phyloP scores from a whole-genome alignment of 2,113 vertebrate species.

The Pelodiscus sinensis region DNA sequence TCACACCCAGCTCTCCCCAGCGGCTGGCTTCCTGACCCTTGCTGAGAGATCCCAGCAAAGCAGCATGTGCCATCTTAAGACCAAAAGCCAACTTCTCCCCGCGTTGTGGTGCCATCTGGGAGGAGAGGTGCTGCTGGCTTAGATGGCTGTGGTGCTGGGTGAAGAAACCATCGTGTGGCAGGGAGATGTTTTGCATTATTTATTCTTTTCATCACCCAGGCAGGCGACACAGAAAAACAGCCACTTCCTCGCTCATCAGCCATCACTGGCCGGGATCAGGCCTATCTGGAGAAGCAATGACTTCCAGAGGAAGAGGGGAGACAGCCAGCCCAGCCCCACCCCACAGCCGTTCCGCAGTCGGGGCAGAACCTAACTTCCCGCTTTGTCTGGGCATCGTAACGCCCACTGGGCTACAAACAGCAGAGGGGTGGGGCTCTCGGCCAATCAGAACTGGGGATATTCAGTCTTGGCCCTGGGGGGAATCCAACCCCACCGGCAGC shows the following conservation, averaged over 20 bases:
- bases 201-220: not conserved
- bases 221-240: not conserved
- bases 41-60: not conserved
- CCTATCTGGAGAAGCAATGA: not conserved
- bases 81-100: not conserved
- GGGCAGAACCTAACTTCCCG: not conserved
- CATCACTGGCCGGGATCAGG: not conserved
- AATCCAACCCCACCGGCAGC: not conserved
- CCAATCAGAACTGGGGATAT: not conserved
- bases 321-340: not conserved
- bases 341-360: not conserved
- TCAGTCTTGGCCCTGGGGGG: not conserved
- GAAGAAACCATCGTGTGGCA: not conserved
- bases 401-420: not conserved
- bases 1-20: no score
- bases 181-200: not conserved
- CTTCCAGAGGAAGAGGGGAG: no score
- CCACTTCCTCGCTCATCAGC: no score
- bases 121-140: not conserved
- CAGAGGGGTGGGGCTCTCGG: not conserved
- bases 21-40: not conserved
- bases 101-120: not conserved
- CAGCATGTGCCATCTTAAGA: accelerated
- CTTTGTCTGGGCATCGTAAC: not conserved
- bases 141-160: not conserved